A percentile compares a stretch with the other conserved stretches of the same genome.
These are phyloP conservation scores for Epinotia demarniana DNA, from an alignment of 2,888 invertebrate genomes.

Conservation along the genomic window DNA sequence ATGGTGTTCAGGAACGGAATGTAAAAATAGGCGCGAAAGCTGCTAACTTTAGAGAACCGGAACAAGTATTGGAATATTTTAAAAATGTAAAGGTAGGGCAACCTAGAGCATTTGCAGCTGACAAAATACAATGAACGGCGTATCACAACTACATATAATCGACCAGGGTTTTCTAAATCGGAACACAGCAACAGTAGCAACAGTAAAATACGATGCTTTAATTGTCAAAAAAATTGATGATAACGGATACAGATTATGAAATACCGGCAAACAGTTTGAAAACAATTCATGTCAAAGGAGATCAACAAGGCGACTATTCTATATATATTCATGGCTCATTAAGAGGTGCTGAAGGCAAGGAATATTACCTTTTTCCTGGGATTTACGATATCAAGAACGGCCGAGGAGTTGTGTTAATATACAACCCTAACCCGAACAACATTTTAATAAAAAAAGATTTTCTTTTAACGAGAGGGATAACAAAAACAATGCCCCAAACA, in stretches of 20 bases:
- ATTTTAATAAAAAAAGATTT: background rate
- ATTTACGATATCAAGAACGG: background rate
- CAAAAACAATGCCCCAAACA: no score
- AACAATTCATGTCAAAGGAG: background rate
- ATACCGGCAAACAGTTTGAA: background rate
- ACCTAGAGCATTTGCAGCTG: background rate
- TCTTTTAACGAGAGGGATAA: background rate
- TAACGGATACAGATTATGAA: background rate
- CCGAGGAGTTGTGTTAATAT: background rate
- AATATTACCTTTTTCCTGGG: background rate
- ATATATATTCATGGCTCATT: background rate
- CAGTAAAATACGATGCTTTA: no score
- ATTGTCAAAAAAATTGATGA: no score
- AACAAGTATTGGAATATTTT: constrained; percentile 8
- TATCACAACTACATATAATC: background rate
- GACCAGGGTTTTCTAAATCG: background rate
- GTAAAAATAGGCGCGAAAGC: background rate
- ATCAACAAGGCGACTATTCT: background rate
- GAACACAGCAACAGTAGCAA: no score
- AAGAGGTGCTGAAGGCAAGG: background rate
- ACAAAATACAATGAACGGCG: constrained; percentile 1
- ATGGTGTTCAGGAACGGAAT: background rate
- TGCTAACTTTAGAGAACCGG: constrained; percentile 47
- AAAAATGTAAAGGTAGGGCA: constrained; percentile 3
- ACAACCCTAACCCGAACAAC: background rate